These are phyloP conservation scores for Oryzias dopingdopingensis DNA, from an alignment of 2,797 vertebrate species.

Conservation along the genomic window DNA sequence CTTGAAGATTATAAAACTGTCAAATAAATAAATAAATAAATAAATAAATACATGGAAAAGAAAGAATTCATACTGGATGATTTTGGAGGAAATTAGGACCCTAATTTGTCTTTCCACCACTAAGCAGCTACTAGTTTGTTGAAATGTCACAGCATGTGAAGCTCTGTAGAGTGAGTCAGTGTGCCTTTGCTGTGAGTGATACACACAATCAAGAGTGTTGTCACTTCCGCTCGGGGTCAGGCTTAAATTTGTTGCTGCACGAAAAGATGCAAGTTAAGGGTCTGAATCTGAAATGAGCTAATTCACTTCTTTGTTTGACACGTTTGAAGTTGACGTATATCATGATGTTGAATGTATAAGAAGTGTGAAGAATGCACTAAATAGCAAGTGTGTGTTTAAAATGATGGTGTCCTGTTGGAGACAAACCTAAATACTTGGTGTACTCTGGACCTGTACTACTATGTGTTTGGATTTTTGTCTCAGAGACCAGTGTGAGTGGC, in stretches of 20 bases:
- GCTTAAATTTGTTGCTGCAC: slow-evolving; percentile 32
- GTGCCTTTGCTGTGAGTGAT: slow-evolving; percentile 68
- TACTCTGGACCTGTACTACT: slow-evolving; percentile 58
- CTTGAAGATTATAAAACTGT: slow-evolving; percentile 1
- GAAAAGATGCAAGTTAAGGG: slow-evolving; percentile 32
- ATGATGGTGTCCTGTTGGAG: slow-evolving; percentile 74
- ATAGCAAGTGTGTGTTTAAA: slow-evolving; percentile 32
- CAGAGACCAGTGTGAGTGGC: slow-evolving; percentile 61
- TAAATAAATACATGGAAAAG: slow-evolving; percentile 28
- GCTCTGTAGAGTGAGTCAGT: slow-evolving; percentile 65
- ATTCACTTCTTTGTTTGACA: neutral
- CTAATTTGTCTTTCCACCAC: slow-evolving; percentile 33
- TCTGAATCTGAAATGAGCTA: neutral
- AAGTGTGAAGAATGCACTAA: slow-evolving; percentile 14
- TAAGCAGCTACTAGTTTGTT: slow-evolving; percentile 45
- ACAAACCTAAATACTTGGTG: slow-evolving; percentile 56
- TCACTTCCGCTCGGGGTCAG: slow-evolving; percentile 61
- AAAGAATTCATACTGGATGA: slow-evolving; percentile 9
- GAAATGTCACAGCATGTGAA: slow-evolving; percentile 64
- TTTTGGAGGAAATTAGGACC: slow-evolving; percentile 26
- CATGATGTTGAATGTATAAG: neutral
- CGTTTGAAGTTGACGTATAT: neutral
- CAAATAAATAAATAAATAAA: neutral
- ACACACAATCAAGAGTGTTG: slow-evolving; percentile 63
- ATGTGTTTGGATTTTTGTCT: slow-evolving; percentile 56